Conservation (phyloP, 2,888 invertebrate species). For the Gastracanthus pulcherrimus region DNA sequence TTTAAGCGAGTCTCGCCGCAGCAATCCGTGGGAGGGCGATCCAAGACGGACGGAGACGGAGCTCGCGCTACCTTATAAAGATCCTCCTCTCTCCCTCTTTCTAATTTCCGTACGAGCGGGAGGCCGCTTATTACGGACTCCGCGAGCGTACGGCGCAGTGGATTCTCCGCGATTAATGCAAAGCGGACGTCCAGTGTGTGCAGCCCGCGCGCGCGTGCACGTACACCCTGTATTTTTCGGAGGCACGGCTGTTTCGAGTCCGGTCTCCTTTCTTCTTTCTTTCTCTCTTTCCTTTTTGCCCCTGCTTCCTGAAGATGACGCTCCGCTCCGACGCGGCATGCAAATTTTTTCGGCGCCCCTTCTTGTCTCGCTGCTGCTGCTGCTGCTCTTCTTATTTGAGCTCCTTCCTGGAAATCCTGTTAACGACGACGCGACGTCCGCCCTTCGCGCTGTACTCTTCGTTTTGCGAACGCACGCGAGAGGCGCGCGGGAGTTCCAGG, state of each 20-base stretch:
- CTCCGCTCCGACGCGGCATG: conserved; percentile 24
- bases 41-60: no score
- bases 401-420: conserved; percentile 37
- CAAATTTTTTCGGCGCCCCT: conserved; percentile 47
- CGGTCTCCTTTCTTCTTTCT: not conserved
- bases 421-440: conserved; percentile 22
- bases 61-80: not conserved
- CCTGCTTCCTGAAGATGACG: conserved; percentile 34
- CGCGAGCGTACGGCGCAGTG: conserved; percentile 30
- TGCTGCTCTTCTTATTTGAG: conserved; percentile 10
- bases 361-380: not conserved
- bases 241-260: not conserved
- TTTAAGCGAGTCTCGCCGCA: conserved; percentile 45
- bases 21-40: conserved; percentile 19
- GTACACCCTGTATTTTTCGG: conserved; percentile 39
- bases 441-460: not conserved
- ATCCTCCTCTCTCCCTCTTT: conserved; percentile 23
- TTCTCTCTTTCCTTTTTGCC: not conserved
- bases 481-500: conserved; percentile 13
- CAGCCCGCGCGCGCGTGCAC: not conserved
- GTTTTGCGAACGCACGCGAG: not conserved
- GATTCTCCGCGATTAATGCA: conserved; percentile 43
- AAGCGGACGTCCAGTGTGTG: conserved; percentile 35
- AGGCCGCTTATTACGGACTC: conserved; percentile 49
- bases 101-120: conserved; percentile 31